A percentile compares a stretch with the other conserved stretches of the same genome.
Evolutionary conservation across 2,113 vertebrate species (phyloP).

Genomic region (Petromus typicus): DNA sequence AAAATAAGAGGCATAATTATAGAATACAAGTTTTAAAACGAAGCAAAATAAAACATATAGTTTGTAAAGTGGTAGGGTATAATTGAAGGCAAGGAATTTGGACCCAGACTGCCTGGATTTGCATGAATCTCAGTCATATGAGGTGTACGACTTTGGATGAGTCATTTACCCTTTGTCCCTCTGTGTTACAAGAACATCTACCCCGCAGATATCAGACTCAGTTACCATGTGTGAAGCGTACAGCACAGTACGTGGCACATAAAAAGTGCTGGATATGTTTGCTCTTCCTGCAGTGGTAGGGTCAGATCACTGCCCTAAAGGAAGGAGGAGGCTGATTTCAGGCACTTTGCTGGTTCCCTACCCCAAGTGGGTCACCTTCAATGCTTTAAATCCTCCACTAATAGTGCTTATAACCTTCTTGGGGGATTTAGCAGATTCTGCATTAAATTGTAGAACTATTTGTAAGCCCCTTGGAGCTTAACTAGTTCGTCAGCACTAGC

Average conservation of each 20-base stretch:
- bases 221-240: neutral
- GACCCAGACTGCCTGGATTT: neutral
- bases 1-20: neutral
- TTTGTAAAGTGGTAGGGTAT: neutral
- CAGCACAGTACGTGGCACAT: neutral
- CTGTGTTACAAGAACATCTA: neutral
- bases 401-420: neutral
- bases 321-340: neutral
- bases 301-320: neutral
- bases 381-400: neutral
- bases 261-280: neutral
- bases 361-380: neutral
- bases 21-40: neutral
- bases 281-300: neutral
- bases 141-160: neutral
- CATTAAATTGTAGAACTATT: constrained; percentile 29
- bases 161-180: neutral
- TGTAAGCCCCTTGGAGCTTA: constrained; percentile 48
- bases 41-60: neutral
- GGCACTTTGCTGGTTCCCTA: neutral
- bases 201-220: neutral
- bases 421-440: neutral
- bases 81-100: neutral
- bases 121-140: neutral
- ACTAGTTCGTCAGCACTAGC: neutral